phyloP scores from a whole-genome alignment of 2,888 invertebrate species.

The Lasioglossum calceatum region DNA sequence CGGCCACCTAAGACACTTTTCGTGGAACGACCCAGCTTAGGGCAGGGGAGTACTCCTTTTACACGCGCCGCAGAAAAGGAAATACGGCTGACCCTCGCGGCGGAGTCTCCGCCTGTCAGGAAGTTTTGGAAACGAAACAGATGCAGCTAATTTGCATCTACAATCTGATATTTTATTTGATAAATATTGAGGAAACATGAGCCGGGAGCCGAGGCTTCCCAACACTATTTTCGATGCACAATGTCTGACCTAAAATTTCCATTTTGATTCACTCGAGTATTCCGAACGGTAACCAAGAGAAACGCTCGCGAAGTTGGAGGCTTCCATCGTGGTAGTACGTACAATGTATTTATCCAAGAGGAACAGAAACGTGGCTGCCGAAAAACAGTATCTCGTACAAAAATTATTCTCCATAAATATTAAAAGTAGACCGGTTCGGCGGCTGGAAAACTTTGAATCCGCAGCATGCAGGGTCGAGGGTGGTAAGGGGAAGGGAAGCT shows the following conservation, averaged over 20 bases:
- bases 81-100: not conserved
- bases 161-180: no score
- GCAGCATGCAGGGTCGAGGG: not conserved
- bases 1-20: not conserved
- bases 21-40: not conserved
- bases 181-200: no score
- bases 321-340: not conserved
- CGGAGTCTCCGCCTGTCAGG: not conserved
- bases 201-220: not conserved
- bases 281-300: not conserved
- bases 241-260: not conserved
- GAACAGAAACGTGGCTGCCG: not conserved
- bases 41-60: not conserved
- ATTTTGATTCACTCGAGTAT: not conserved
- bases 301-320: not conserved
- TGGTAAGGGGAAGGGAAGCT: conserved; percentile 6
- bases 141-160: no score
- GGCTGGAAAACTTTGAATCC: not conserved
- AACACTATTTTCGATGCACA: not conserved
- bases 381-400: not conserved
- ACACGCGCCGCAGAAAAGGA: not conserved
- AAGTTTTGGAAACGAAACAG: not conserved
- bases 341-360: not conserved
- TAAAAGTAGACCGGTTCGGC: not conserved
- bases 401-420: not conserved